Evolutionary conservation across 2,797 vertebrate genomes (phyloP), one percentile per base, ranked within the genome.

Genomic region (Scomberomorus guttatus): DNA sequence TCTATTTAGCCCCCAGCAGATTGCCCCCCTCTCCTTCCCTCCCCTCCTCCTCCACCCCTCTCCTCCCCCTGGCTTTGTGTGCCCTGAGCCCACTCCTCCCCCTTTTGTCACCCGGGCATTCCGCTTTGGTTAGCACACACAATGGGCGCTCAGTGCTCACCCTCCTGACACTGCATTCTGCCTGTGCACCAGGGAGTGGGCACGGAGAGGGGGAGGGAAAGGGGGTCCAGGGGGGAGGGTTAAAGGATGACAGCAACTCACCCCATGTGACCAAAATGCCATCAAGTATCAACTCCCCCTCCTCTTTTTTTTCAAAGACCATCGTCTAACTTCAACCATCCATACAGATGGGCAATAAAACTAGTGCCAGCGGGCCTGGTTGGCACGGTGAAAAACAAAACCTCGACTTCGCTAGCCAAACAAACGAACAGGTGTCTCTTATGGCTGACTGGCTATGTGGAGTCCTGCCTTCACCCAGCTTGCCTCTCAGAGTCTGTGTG

Each of bases 81-180:
- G 34, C 84, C 90, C 94, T 94, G 94, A 95, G 95, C 95, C 96
- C 83, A 94, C 95, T 95, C 97, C 97, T 96, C 97, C 97, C 96
- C 96, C 96, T 97, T 97, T 97, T 97, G 97, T 97, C 97, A 97
- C 97, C 95, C 95, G 96, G 95, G 96, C 97, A 98, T 98, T 98
- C 97, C 97, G 97, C 98, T 98, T 99, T 98, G 96, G 97, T 98
- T 98, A 96, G 95, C 97, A 98, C 96, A 95, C 95, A 99, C 96
- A 99, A 99, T 97, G 97, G 95, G 88, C 90, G 94, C 96, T 97
- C 95, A 96, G 95, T 96, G 96, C 96, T 95, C 95, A 93, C 95
- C 96, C 94, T 95, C 95, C 95, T 95, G 94, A 96, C 94, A 92
- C 95, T 95, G 95, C 95, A 96, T 95, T 96, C 95, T 96, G 94